Percentiles rank a stretch among this genome's conserved stretches.
Evolutionary conservation across 2,113 vertebrate species (phyloP).

Genomic region (Pelobates fuscus): DNA sequence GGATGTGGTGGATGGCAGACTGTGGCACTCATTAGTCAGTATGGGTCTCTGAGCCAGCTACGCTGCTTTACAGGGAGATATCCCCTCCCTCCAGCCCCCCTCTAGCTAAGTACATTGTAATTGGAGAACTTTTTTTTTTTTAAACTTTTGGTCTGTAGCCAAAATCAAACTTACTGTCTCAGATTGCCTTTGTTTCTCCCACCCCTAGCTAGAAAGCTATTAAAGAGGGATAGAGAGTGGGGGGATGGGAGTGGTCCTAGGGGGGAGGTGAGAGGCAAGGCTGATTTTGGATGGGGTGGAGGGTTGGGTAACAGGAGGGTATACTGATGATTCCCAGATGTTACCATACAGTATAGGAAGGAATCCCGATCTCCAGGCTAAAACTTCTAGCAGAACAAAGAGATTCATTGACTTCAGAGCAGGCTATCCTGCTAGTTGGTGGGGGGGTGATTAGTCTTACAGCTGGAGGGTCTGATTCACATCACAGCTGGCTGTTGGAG

Average conservation of each 20-base stretch:
- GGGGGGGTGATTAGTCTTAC: constrained; percentile 7
- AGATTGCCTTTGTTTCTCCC: constrained; percentile 21
- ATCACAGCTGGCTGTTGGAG: too few species aligned
- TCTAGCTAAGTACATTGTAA: not conserved
- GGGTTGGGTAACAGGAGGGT: not conserved
- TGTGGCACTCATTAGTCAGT: not conserved
- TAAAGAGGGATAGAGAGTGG: constrained; percentile 5
- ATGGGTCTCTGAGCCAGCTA: too few species aligned
- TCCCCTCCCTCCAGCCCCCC: not conserved
- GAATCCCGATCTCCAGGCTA: not conserved
- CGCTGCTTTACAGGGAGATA: too few species aligned
- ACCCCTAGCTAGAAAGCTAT: constrained; percentile 16
- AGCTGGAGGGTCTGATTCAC: not conserved
- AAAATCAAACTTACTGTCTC: constrained; percentile 31
- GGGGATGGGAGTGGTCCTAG: constrained; percentile 9
- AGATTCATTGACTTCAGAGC: constrained; percentile 13
- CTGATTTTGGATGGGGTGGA: constrained; percentile 14
- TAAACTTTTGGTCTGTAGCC: not conserved
- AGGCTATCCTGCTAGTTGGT: not conserved
- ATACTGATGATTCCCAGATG: constrained; percentile 38
- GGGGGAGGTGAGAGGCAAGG: not conserved
- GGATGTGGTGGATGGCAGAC: not conserved
- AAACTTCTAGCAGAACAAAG: constrained; percentile 25
- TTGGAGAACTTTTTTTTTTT: not conserved
- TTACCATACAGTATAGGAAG: constrained; percentile 26